Evolutionary conservation across 2,113 vertebrate genomes (phyloP), one percentile per base, ranked within the genome.

Genomic region (Herpetotheres cachinnans): DNA sequence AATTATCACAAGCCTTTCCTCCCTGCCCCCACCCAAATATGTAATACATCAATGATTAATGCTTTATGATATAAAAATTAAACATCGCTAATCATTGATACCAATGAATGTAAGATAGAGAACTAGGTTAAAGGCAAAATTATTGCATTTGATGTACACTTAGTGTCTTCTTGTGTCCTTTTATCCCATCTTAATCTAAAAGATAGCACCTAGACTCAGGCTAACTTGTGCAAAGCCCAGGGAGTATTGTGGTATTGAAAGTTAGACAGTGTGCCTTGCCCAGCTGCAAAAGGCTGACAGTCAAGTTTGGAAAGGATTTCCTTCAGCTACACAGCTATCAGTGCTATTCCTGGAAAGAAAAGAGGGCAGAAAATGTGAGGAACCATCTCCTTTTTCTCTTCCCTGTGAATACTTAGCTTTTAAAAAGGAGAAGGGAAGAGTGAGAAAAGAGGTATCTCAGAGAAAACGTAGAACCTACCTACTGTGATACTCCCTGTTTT

Each of bases 401-500:
- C 50, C 20, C 17, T 52, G 34, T 42, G 29, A 74, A n/a, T 46
- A 85, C 30, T 82, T 29, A 88, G 22, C 56, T 59, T 70, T 89
- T 12, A 82, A 17, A 86, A 89, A 38, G 34, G 7, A 81, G 6
- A 86, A 72, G 21, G 3, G 8, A 74, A 67, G n/a, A 56, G 8
- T 14, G 22, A 54, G 18, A 72, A 21, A 22, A 71, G 0, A 85
- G 9, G 1, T 9, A n/a, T 16, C 32, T 87, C 50, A 16, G 42
- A 65, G 9, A 78, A 3, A 72, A 85, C 9, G 34, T 11, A 94
- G 44, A 63, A 97, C 98, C 19, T 97, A 99, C 98, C 98, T 95
- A 99, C 95, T 95, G 97, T 97, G 92, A 99, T 98, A 73, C 94
- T 98, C 30, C 98, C 98, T 81, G 58, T 95, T 88, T 97, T 95